These are phyloP conservation scores for Adelges cooleyi DNA, from an alignment of 1,140 invertebrate genomes.

Conservation along the genomic window DNA sequence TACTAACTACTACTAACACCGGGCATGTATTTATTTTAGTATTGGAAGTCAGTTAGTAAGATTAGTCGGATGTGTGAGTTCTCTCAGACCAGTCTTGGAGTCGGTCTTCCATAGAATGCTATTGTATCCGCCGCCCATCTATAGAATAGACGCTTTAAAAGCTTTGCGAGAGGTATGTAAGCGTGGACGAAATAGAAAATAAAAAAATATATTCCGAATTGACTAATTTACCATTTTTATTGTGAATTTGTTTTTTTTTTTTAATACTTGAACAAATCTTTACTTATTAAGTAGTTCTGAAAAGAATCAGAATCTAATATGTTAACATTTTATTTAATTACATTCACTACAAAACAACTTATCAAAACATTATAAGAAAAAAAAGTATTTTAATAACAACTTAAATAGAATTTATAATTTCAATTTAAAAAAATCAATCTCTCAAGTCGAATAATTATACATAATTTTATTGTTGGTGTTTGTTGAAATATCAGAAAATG, in stretches of 20 bases:
- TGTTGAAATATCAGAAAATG: too few relatives aligned
- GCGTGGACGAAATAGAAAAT: too few relatives aligned
- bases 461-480: too few relatives aligned
- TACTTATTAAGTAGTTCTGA: background rate
- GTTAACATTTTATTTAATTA: too few relatives aligned
- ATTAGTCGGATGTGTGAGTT: constrained; percentile 69
- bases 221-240: background rate
- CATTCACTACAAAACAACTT: too few relatives aligned
- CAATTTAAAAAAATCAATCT: too few relatives aligned
- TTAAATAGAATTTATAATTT: too few relatives aligned
- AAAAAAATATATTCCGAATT: background rate
- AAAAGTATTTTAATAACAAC: too few relatives aligned
- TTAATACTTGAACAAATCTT: background rate
- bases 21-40: constrained; percentile 42
- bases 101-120: constrained; percentile 86
- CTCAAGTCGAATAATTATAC: too few relatives aligned
- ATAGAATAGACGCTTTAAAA: constrained; percentile 71
- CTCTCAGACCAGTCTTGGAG: constrained; percentile 75
- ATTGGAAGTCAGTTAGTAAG: constrained; percentile 78
- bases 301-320: background rate
- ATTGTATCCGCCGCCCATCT: constrained; percentile 68
- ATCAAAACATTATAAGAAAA: too few relatives aligned
- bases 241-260: constrained; percentile 2
- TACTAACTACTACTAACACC: constrained; percentile 15
- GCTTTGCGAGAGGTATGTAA: constrained; percentile 56